Conservation (phyloP, 2,797 vertebrate genomes). For the Oreonectes daqikongensis region DNA sequence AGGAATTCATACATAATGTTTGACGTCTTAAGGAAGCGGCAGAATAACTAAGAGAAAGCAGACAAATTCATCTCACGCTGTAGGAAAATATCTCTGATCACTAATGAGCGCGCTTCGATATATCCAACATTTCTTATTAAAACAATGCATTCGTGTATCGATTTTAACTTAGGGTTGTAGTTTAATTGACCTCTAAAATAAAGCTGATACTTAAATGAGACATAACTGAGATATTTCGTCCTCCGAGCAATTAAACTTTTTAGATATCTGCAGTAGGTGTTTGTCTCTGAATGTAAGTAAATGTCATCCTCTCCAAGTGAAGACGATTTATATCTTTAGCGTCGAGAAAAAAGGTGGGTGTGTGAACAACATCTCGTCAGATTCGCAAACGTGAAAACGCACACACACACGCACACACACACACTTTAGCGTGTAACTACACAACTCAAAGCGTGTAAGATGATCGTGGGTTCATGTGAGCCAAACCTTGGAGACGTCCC, state of each 20-base stretch:
- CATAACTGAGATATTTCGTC: not conserved
- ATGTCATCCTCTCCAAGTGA: constrained; percentile 2
- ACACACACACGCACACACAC: not conserved
- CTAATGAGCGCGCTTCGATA: not conserved
- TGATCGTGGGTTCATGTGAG: not conserved
- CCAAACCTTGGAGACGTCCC: not conserved
- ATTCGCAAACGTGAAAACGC: not conserved
- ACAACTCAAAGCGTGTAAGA: not conserved
- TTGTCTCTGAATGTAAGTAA: not conserved
- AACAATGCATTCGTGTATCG: no score
- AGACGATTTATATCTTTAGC: constrained; percentile 26
- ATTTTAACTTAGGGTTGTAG: no score
- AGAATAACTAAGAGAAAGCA: not conserved
- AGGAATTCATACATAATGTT: constrained; percentile 3
- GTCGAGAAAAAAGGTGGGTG: constrained; percentile 10
- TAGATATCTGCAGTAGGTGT: not conserved
- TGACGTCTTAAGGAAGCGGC: constrained; percentile 6
- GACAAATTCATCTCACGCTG: not conserved
- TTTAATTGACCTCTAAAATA: no score
- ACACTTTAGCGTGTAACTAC: not conserved
- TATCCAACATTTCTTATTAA: not conserved
- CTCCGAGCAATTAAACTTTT: not conserved
- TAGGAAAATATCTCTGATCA: not conserved
- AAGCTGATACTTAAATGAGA: not conserved
- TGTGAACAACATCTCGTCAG: constrained; percentile 7